Evolutionary conservation across 1,140 invertebrate species (phyloP).

Genomic region (Psix sp.): DNA sequence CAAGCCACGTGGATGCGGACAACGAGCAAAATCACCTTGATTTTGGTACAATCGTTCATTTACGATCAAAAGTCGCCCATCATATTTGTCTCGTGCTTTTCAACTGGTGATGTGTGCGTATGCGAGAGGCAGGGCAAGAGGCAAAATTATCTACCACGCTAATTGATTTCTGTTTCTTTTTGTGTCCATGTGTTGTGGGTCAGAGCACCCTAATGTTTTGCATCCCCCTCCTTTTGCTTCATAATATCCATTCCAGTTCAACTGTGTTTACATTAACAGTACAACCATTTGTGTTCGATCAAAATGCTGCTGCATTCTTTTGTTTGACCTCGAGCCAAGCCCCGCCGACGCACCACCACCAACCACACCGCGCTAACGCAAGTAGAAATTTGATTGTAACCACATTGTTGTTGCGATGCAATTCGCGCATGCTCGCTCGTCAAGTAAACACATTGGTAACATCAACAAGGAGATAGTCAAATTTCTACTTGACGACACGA

Average conservation of each 20-base stretch:
- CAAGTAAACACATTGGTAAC: not conserved
- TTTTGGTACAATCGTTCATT: slow-evolving; percentile 59
- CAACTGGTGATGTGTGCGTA: slow-evolving; percentile 70
- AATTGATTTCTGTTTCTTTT: slow-evolving; percentile 57
- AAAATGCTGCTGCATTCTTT: slow-evolving; percentile 59
- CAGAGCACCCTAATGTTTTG: slow-evolving; percentile 73
- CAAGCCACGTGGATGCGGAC: slow-evolving; percentile 70
- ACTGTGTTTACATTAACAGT: too few relatives aligned
- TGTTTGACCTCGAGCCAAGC: slow-evolving; percentile 66
- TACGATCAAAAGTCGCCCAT: slow-evolving; percentile 27
- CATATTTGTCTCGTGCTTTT: slow-evolving; percentile 49
- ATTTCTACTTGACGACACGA: slow-evolving; percentile 19
- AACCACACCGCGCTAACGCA: slow-evolving; percentile 39
- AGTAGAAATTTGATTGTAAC: slow-evolving; percentile 16
- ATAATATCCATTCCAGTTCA: slow-evolving; percentile 39
- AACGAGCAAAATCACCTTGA: slow-evolving; percentile 58
- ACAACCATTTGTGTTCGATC: too few relatives aligned
- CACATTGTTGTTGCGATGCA: not conserved
- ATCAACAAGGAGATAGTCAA: not conserved
- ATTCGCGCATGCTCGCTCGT: slow-evolving; percentile 3
- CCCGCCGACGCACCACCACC: slow-evolving; percentile 73
- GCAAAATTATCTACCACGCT: slow-evolving; percentile 39
- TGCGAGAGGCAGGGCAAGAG: slow-evolving; percentile 65
- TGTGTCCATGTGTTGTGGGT: slow-evolving; percentile 78
- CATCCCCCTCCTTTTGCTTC: slow-evolving; percentile 52